phyloP scores from a whole-genome alignment of 2,797 vertebrate genomes.

The Hemitrygon akajei region DNA sequence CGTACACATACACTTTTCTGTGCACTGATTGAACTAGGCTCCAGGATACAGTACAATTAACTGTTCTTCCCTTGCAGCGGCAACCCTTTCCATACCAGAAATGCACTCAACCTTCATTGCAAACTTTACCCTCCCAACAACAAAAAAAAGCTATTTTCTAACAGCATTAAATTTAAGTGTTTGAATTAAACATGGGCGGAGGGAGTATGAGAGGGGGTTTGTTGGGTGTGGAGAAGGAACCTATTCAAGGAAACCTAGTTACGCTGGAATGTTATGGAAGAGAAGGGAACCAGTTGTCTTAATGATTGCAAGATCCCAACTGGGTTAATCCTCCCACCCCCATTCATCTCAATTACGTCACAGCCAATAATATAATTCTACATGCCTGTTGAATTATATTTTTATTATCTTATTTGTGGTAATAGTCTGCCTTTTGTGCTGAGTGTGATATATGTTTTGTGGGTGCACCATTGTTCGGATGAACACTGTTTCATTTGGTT shows the following conservation, averaged over 20 bases:
- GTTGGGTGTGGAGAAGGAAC: no score
- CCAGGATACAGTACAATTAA: background rate
- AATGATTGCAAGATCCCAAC: background rate
- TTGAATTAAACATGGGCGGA: background rate
- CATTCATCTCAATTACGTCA: background rate
- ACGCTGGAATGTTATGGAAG: background rate
- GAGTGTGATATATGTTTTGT: no score
- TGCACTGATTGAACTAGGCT: background rate
- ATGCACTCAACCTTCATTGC: background rate
- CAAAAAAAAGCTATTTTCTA: slow-evolving; percentile 12
- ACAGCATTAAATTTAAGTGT: background rate
- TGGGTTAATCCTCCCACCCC: no score
- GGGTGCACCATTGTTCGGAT: no score
- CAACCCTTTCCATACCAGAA: background rate
- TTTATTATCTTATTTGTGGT: no score
- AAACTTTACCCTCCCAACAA: background rate
- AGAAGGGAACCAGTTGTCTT: background rate
- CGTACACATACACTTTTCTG: background rate
- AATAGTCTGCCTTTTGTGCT: no score
- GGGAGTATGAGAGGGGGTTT: no score
- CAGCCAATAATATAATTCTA: no score
- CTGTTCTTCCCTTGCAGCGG: background rate
- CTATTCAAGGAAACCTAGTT: no score
- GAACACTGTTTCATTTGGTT: no score
- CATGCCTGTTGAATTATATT: no score